phyloP scores from a whole-genome alignment of 2,113 vertebrate genomes.

The Hippoglossus stenolepis region DNA sequence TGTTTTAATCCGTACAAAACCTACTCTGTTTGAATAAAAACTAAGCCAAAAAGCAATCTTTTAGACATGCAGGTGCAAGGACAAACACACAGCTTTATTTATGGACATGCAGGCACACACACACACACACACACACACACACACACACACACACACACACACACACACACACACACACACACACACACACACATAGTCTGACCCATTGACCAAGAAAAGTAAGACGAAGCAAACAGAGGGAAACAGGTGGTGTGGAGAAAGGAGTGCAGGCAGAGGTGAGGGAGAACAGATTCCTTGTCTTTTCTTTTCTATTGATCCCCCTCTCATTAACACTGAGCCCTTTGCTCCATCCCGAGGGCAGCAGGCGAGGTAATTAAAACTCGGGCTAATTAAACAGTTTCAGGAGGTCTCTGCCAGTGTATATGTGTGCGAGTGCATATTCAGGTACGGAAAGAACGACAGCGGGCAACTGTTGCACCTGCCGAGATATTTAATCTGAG shows the following conservation, averaged over 20 bases:
- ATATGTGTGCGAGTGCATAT: background rate
- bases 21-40: too few relatives aligned
- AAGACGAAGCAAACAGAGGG: slow-evolving; percentile 24
- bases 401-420: slow-evolving; percentile 32
- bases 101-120: slow-evolving; percentile 8
- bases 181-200: slow-evolving; percentile 3
- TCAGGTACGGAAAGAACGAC: background rate
- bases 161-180: too few relatives aligned
- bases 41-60: background rate
- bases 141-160: slow-evolving; percentile 21
- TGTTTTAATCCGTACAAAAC: too few relatives aligned
- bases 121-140: slow-evolving; percentile 7
- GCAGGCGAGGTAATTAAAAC: slow-evolving; percentile 77
- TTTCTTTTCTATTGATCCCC: slow-evolving; percentile 70
- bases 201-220: slow-evolving; percentile 40
- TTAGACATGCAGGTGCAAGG: background rate
- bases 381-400: slow-evolving; percentile 73
- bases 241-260: slow-evolving; percentile 48
- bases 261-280: slow-evolving; percentile 42
- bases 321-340: slow-evolving; percentile 76
- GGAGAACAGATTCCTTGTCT: slow-evolving; percentile 57
- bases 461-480: slow-evolving; percentile 31
- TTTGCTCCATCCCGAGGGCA: slow-evolving; percentile 69
- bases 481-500: slow-evolving; percentile 42
- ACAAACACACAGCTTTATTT: background rate